A percentile compares a stretch with the other conserved stretches of the same genome.
These are phyloP conservation scores for Leucosticte australis DNA, from an alignment of 2,113 vertebrate genomes.

Conservation along the genomic window DNA sequence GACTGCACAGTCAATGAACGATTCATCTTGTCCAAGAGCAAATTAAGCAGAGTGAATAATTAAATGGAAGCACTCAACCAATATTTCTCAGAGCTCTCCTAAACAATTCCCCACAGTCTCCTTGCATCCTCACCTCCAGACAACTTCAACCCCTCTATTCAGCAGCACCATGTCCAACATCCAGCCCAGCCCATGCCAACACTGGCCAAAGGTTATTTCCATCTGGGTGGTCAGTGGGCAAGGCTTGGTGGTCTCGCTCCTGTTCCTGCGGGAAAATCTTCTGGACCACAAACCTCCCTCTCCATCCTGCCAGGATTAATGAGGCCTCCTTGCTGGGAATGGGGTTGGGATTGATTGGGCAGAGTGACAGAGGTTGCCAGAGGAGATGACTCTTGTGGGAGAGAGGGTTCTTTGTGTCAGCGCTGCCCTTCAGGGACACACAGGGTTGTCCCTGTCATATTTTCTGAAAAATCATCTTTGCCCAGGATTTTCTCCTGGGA, in stretches of 20 bases:
- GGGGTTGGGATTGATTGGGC: not conserved
- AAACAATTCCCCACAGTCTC: slow-evolving; percentile 39
- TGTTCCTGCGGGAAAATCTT: slow-evolving; percentile 4
- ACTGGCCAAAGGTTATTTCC: not conserved
- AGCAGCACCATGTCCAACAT: not conserved
- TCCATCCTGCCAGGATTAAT: not conserved
- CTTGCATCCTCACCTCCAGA: not conserved
- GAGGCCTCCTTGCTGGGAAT: not conserved
- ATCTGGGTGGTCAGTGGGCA: slow-evolving; percentile 31
- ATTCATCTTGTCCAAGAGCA: slow-evolving; percentile 64
- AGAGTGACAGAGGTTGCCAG: not conserved
- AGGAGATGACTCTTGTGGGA: not conserved
- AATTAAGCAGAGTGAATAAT: slow-evolving; percentile 69
- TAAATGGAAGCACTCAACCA: slow-evolving; percentile 57
- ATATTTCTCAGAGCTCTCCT: slow-evolving; percentile 48
- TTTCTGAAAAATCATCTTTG: too few relatives aligned
- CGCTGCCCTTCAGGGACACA: not conserved
- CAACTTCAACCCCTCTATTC: not conserved
- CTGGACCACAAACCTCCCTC: not conserved
- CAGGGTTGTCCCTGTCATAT: not conserved
- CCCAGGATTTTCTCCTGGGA: too few relatives aligned
- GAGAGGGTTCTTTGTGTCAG: not conserved
- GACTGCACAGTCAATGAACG: slow-evolving; percentile 26
- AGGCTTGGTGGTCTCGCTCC: not conserved
- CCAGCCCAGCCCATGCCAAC: not conserved